Evolutionary conservation across 2,888 invertebrate genomes (phyloP), one percentile per base, ranked within the genome.

Genomic region (Spicauda simplicius): DNA sequence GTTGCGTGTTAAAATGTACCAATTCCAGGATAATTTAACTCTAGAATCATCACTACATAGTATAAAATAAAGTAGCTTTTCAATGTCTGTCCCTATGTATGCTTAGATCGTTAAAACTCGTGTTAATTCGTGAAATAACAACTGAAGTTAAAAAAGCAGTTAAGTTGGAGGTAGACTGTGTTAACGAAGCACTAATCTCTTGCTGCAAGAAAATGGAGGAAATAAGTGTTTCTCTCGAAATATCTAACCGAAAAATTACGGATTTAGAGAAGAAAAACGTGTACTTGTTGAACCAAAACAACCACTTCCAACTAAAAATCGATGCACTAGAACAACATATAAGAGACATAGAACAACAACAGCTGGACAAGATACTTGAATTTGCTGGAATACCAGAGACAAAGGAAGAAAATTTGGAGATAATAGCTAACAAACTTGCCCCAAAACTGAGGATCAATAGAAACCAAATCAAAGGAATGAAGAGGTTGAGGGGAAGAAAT

Each of bases 221-320:
- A 2, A n/a, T n/a, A n/a, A n/a, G n/a, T n/a, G n/a, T n/a, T n/a
- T n/a, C n/a, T n/a, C n/a, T n/a, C n/a, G n/a, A n/a, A n/a, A n/a
- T n/a, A n/a, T n/a, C n/a, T n/a, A n/a, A n/a, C n/a, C n/a, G n/a
- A n/a, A n/a, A n/a, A n/a, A n/a, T n/a, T n/a, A n/a, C n/a, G n/a
- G n/a, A n/a, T n/a, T 50, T 69, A 5, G 59, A 69, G 48, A 64
- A 60, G 12, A 64, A 69, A 18, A 64, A 69, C 41, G 11, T 14
- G 0, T 16, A 64, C 7, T 12, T 69, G 41, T 14, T 12, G 2
- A 69, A 64, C 30, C 54, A 56, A 52, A 69, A 64, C 48, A 69
- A 55, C 12, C 50, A 64, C 25, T 37, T 69, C 0, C 60, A 69
- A n/a, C 14, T 63, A 45, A 69, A 55, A 48, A n/a, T n/a, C n/a